These are phyloP conservation scores for Drosophila monieri DNA, from an alignment of 2,888 invertebrate genomes.

Conservation along the genomic window DNA sequence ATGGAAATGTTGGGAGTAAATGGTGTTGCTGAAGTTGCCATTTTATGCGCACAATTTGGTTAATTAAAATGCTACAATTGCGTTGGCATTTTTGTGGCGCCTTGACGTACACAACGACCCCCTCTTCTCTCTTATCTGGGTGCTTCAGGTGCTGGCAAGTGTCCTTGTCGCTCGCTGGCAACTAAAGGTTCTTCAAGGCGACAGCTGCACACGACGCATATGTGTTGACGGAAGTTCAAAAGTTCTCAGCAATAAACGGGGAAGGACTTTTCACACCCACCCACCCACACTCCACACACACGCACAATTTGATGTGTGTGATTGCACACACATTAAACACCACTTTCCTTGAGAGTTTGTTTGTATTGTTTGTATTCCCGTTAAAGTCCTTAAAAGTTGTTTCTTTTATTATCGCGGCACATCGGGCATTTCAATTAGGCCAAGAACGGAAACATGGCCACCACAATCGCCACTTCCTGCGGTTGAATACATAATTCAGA, in stretches of 20 bases:
- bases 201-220: slow-evolving; percentile 47
- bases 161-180: slow-evolving; percentile 37
- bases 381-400: slow-evolving; percentile 20
- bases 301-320: slow-evolving; percentile 17
- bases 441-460: slow-evolving; percentile 16
- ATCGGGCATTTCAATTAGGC: slow-evolving; percentile 36
- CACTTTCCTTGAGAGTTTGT: slow-evolving; percentile 10
- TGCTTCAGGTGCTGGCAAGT: slow-evolving; percentile 36
- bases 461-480: slow-evolving; percentile 37
- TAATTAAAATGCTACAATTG: slow-evolving; percentile 77
- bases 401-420: slow-evolving; percentile 1
- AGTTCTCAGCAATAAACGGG: slow-evolving; percentile 36
- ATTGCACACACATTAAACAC: slow-evolving; percentile 21
- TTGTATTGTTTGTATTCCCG: neutral
- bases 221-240: slow-evolving; percentile 34
- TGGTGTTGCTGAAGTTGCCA: slow-evolving; percentile 48
- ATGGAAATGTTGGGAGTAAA: neutral
- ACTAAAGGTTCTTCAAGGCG: slow-evolving; percentile 16
- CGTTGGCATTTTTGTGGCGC: slow-evolving; percentile 61
- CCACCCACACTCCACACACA: slow-evolving; percentile 11
- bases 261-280: slow-evolving; percentile 17
- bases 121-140: slow-evolving; percentile 31
- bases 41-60: slow-evolving; percentile 71
- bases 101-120: slow-evolving; percentile 13
- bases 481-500: slow-evolving; percentile 9